A percentile compares a stretch with the other conserved stretches of the same genome.
phyloP scores from a whole-genome alignment of 2,888 invertebrate genomes.

The Galerucella calmariensis region DNA sequence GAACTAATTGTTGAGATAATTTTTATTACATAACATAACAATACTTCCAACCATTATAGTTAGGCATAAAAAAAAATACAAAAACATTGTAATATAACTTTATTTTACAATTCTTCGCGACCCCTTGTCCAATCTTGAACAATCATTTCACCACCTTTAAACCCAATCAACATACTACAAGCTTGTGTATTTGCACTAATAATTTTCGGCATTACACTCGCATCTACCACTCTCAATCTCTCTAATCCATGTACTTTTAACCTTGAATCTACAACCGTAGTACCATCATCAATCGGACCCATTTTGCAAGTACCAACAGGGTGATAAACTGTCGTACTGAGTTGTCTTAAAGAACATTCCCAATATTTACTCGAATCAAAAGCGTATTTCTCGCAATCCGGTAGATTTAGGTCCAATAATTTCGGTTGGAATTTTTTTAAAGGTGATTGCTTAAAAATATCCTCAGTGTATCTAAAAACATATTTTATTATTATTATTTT shows the following conservation, averaged over 20 bases:
- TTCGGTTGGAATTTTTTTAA: slow-evolving; percentile 62
- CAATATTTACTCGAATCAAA: slow-evolving; percentile 67
- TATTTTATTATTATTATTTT: not conserved
- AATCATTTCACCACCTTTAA: too few species aligned
- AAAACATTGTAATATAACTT: too few species aligned
- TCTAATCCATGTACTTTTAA: slow-evolving; percentile 75
- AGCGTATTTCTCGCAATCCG: slow-evolving; percentile 65
- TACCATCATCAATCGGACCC: slow-evolving; percentile 71
- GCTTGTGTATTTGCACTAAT: slow-evolving; percentile 71
- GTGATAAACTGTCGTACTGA: slow-evolving; percentile 54
- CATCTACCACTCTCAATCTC: slow-evolving; percentile 79
- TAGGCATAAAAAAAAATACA: too few species aligned
- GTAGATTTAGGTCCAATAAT: slow-evolving; percentile 46
- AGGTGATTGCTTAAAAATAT: slow-evolving; percentile 61
- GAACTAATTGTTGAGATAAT: too few species aligned
- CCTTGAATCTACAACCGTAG: slow-evolving; percentile 75
- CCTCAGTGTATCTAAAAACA: slow-evolving; percentile 54
- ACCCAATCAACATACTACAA: slow-evolving; percentile 47
- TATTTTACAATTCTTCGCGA: too few species aligned
- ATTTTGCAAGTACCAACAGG: slow-evolving; percentile 63
- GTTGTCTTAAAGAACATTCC: slow-evolving; percentile 63
- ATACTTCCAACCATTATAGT: too few species aligned
- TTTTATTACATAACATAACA: too few species aligned
- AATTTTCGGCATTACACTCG: slow-evolving; percentile 83
- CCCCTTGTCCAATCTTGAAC: too few species aligned